A percentile compares a stretch with the other conserved stretches of the same genome.
These are phyloP conservation scores for Rhinella marina DNA, from an alignment of 2,797 vertebrate species.

Conservation along the genomic window DNA sequence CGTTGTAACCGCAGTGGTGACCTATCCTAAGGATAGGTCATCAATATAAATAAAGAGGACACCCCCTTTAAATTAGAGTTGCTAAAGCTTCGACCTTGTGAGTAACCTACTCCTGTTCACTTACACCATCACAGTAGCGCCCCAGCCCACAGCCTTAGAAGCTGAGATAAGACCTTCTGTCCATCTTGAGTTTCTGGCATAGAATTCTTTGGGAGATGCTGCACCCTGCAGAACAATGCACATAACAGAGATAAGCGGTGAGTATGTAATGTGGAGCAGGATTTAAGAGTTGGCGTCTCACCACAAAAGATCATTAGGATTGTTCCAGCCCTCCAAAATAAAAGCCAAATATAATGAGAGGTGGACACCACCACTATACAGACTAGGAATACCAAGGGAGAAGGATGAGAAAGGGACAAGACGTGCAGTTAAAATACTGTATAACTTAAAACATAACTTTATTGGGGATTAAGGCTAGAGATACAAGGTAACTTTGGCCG, in stretches of 20 bases:
- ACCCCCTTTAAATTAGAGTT: background rate
- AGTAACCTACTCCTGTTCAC: slow-evolving; percentile 54
- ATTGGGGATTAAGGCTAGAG: no score
- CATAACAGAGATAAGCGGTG: background rate
- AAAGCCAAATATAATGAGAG: no score
- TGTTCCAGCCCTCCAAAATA: no score
- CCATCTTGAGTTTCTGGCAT: slow-evolving; percentile 97
- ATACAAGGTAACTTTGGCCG: no score
- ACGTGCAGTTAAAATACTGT: no score
- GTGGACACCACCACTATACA: no score
- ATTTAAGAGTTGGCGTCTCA: background rate
- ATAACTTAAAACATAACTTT: no score
- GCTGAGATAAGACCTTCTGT: slow-evolving; percentile 97
- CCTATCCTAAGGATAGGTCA: no score
- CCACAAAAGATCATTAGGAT: background rate
- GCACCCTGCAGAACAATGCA: slow-evolving; percentile 81
- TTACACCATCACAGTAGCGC: slow-evolving; percentile 97
- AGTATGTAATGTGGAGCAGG: background rate
- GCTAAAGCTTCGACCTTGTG: background rate
- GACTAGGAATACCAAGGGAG: no score
- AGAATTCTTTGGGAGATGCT: slow-evolving; percentile 94
- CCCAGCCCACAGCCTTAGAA: slow-evolving; percentile 97
- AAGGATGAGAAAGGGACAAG: no score
- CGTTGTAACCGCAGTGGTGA: no score
- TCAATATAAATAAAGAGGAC: no score